These are phyloP conservation scores for Cecropterus lyciades DNA, from an alignment of 1,140 invertebrate species.

Conservation along the genomic window DNA sequence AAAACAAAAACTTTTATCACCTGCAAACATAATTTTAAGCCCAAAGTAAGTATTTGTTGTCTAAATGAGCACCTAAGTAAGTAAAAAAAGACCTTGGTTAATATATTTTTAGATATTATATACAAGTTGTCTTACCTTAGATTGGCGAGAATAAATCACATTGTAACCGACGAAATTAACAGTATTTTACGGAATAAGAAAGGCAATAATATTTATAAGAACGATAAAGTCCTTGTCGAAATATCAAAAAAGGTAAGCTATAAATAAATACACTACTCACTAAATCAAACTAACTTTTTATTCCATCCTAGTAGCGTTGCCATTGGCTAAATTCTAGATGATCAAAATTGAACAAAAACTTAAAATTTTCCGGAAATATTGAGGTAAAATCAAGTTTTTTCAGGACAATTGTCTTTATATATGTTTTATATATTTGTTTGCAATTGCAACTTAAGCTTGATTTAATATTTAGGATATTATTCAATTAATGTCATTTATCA, in stretches of 20 bases:
- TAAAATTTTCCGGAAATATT: too few species aligned
- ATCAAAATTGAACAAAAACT: too few species aligned
- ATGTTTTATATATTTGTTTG: too few species aligned
- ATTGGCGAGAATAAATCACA: conserved; percentile 46
- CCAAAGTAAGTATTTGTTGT: conserved; percentile 55
- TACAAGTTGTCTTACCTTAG: conserved; percentile 30
- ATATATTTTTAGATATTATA: background rate
- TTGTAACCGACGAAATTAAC: conserved; percentile 49
- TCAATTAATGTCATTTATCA: too few species aligned
- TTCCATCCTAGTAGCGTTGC: too few species aligned
- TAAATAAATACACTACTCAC: background rate
- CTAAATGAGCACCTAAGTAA: too few species aligned
- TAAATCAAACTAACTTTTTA: too few species aligned
- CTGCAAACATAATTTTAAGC: conserved; percentile 49
- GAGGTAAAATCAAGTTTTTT: too few species aligned
- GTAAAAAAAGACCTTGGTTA: background rate
- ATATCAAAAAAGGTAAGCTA: conserved; percentile 52
- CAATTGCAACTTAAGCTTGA: too few species aligned
- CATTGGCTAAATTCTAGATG: too few species aligned
- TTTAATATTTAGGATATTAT: too few species aligned
- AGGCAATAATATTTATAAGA: conserved; percentile 16
- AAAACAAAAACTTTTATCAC: conserved; percentile 45
- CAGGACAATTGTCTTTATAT: too few species aligned
- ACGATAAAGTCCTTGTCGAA: conserved; percentile 47
- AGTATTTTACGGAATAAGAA: conserved; percentile 38